Evolutionary conservation across 23 tunicate genomes (phyloP).

Genomic region (Aplidium turbinatum): DNA sequence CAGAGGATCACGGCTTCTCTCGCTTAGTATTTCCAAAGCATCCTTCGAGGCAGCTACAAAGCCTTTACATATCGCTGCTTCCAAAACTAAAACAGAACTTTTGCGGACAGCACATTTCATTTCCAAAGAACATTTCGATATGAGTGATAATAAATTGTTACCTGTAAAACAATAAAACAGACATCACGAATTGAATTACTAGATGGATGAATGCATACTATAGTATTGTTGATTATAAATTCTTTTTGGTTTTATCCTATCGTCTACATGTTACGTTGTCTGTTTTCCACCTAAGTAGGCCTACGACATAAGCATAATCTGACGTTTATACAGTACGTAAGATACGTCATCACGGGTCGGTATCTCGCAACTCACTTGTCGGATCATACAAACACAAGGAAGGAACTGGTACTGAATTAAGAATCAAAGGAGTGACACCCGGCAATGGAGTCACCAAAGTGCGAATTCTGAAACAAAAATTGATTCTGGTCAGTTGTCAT

Average conservation of each 20-base stretch:
- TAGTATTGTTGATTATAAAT: too few species aligned
- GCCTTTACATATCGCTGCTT: constrained; percentile 39
- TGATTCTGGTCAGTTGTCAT: too few species aligned
- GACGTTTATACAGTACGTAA: too few species aligned
- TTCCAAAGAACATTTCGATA: constrained; percentile 49
- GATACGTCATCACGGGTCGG: neutral
- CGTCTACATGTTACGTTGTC: neutral
- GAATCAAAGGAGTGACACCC: constrained; percentile 26
- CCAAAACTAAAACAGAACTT: constrained; percentile 53
- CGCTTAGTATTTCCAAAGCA: constrained; percentile 24
- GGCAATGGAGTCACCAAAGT: too few species aligned
- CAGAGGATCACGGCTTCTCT: constrained; percentile 60
- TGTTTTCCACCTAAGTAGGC: too few species aligned
- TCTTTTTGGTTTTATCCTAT: too few species aligned
- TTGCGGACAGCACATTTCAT: constrained; percentile 62
- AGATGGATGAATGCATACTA: too few species aligned
- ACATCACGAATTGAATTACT: neutral
- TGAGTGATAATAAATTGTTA: constrained; percentile 24
- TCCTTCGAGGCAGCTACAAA: constrained; percentile 44
- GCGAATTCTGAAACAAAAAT: too few species aligned
- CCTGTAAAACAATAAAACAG: constrained; percentile 10
- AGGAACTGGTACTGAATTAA: constrained; percentile 48
- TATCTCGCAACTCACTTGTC: neutral
- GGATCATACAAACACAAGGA: neutral
- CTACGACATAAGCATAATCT: too few species aligned